A percentile compares a stretch with the other conserved stretches of the same genome.
phyloP scores from a whole-genome alignment of 2,113 vertebrate species.

The Microcebus ravelobensis region DNA sequence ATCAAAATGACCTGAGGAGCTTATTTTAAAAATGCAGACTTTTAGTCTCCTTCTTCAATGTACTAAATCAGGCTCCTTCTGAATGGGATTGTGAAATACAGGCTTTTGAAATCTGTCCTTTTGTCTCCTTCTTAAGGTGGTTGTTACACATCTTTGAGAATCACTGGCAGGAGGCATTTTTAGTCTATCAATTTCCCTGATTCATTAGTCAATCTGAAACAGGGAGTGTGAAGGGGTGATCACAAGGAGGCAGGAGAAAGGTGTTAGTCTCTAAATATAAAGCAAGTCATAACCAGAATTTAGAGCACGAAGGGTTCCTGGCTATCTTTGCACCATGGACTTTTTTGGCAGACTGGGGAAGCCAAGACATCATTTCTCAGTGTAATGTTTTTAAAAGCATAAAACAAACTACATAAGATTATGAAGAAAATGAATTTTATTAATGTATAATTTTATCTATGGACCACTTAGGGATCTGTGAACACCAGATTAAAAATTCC shows the following conservation, averaged over 20 bases:
- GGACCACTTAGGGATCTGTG: background rate
- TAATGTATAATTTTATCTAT: background rate
- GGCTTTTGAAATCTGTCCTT: background rate
- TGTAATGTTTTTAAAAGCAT: background rate
- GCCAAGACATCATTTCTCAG: background rate
- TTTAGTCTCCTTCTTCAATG: background rate
- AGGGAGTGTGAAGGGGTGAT: background rate
- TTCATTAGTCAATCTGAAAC: background rate
- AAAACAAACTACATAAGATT: background rate
- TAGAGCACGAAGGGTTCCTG: background rate
- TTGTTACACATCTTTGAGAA: background rate
- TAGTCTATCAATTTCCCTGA: background rate
- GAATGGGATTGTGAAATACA: background rate
- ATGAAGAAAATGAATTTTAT: background rate
- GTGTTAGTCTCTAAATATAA: background rate
- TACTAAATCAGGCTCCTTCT: background rate
- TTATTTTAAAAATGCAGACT: conserved; percentile 23
- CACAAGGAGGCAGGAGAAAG: background rate
- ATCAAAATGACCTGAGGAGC: background rate
- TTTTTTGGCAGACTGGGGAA: background rate
- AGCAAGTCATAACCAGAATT: background rate
- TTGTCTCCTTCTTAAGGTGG: background rate
- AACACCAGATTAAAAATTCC: background rate
- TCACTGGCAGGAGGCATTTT: background rate
- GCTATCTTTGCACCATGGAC: background rate